phyloP scores from a whole-genome alignment of 2,797 vertebrate genomes.

The Smutsia temminckii region DNA sequence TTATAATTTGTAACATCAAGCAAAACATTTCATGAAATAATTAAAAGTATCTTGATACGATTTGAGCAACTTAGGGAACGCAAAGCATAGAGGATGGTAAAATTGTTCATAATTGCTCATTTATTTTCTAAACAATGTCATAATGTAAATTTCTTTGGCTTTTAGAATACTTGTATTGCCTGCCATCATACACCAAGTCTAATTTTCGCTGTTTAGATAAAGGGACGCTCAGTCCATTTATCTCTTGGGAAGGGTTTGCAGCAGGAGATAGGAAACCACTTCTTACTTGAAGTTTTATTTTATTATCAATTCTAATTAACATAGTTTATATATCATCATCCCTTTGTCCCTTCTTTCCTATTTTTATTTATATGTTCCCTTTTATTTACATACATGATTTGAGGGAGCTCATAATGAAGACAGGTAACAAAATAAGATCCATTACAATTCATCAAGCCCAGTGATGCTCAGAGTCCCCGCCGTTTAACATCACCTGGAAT shows the following conservation, averaged over 20 bases:
- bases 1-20: conserved; percentile 57
- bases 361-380: background rate
- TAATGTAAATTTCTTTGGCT: conserved; percentile 14
- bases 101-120: conserved; percentile 39
- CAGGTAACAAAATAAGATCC: background rate
- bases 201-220: conserved; percentile 41
- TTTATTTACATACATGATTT: background rate
- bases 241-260: background rate
- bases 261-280: background rate
- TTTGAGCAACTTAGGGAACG: conserved; percentile 37
- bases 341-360: background rate
- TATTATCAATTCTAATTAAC: conserved; percentile 1
- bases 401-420: background rate
- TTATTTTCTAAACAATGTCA: conserved; percentile 56
- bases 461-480: background rate
- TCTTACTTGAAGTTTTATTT: conserved; percentile 32
- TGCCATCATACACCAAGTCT: conserved; percentile 6
- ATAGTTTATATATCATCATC: background rate
- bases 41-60: conserved; percentile 46
- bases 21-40: conserved; percentile 46
- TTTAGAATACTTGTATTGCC: background rate
- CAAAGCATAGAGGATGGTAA: conserved; percentile 12
- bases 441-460: background rate
- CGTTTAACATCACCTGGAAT: background rate
- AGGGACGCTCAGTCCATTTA: conserved; percentile 20